phyloP scores from a whole-genome alignment of 1,140 invertebrate genomes.

The Carposina sasakii region DNA sequence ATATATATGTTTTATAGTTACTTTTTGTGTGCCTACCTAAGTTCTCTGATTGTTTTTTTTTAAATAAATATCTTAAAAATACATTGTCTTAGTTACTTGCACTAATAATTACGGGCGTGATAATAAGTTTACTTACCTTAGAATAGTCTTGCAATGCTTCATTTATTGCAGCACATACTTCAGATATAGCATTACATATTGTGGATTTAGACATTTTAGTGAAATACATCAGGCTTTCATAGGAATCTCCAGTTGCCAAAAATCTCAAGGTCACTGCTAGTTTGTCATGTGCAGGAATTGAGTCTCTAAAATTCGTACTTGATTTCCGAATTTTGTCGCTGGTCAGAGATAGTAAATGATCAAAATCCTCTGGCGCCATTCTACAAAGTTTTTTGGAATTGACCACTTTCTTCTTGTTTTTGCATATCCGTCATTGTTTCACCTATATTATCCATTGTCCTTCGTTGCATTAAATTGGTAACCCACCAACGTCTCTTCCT shows the following conservation, averaged over 20 bases:
- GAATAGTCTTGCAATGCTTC: too few species aligned
- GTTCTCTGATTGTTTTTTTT: slow-evolving; percentile 19
- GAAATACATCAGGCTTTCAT: slow-evolving; percentile 21
- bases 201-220: slow-evolving; percentile 19
- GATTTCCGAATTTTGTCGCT: slow-evolving; percentile 16
- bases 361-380: slow-evolving; percentile 22
- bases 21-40: slow-evolving; percentile 20
- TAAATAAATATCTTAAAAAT: slow-evolving; percentile 19
- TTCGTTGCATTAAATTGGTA: slow-evolving; percentile 19
- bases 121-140: too few species aligned
- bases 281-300: slow-evolving; percentile 22
- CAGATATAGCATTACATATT: slow-evolving; percentile 19
- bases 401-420: slow-evolving; percentile 14
- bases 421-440: slow-evolving; percentile 14
- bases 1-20: slow-evolving; percentile 14
- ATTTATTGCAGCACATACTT: too few species aligned
- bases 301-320: slow-evolving; percentile 25
- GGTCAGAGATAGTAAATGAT: slow-evolving; percentile 26
- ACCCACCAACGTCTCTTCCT: slow-evolving; percentile 19
- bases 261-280: too few species aligned
- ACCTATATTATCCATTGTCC: slow-evolving; percentile 18
- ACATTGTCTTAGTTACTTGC: slow-evolving; percentile 15
- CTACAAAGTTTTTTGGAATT: slow-evolving; percentile 12
- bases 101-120: slow-evolving; percentile 17
- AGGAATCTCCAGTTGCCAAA: slow-evolving; percentile 16